Base-by-base conservation (phyloP, 1,140 invertebrate species). In the Adelges cooleyi region DNA sequence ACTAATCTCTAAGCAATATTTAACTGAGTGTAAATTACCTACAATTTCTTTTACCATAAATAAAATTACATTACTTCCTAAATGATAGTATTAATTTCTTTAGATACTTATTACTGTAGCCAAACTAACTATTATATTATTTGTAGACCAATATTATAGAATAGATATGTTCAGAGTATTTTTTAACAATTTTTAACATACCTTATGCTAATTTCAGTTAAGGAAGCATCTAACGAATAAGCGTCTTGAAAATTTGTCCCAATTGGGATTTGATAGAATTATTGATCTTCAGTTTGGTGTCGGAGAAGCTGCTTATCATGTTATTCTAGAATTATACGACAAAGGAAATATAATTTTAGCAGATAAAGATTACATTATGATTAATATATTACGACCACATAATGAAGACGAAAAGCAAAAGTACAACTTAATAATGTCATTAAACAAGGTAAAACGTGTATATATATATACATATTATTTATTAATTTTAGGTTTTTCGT, bases 181-280 rank as follows among this genome's bases (percentile, higher is more conserved):
- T n/a, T n/a, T n/a, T n/a, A n/a, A n/a, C n/a, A n/a, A n/a, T n/a
- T n/a, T n/a, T n/a, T n/a, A n/a, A n/a, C n/a, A n/a, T n/a, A n/a
- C n/a, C n/a, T n/a, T n/a, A n/a, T n/a, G n/a, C n/a, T n/a, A n/a
- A 69, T 71, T 70, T 71, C 74, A 93, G 87, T 77, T 99, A 73
- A 79, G 97, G 66, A 99, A 99, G 78, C 96, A 99, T 76, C 78
- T 99, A 23, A 92, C 90, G 72, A 96, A 97, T 74, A 96, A 97
- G 75, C 81, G 97, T 42, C 74, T 99, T 5, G 94, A 97, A 78
- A 82, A 77, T 49, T 77, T 98, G 1, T 76, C 73, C n/a, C 92
- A 95, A 77, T 70, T 97, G 15, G 93, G 92, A 6, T 80, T 84
- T 15, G 94, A 97, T 75, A 80, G 94, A 75, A 86, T 97, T 59